These are phyloP conservation scores for Thunnus thynnus DNA, from an alignment of 2,113 vertebrate species.

Conservation along the genomic window DNA sequence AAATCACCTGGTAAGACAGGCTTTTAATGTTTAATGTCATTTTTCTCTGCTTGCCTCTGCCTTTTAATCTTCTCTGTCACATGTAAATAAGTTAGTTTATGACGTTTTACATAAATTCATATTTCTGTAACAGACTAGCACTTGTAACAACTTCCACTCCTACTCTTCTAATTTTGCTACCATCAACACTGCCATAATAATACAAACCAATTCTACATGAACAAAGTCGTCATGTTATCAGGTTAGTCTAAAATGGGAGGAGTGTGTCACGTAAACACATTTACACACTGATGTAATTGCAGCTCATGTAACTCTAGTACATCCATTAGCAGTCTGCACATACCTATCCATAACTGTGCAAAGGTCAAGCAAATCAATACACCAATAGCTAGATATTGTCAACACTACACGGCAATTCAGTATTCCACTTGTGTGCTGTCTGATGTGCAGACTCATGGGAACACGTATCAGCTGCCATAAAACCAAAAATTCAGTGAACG, in stretches of 20 bases:
- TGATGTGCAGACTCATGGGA: conserved; percentile 17
- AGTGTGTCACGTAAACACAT: conserved; percentile 16
- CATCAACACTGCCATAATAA: not conserved
- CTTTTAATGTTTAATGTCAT: conserved; percentile 14
- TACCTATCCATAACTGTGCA: conserved; percentile 58
- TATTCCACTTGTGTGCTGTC: conserved; percentile 45
- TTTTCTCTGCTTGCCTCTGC: conserved; percentile 12
- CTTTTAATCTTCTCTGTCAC: not conserved
- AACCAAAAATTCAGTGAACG: conserved; percentile 14
- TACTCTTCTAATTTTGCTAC: not conserved
- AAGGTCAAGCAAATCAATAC: conserved; percentile 77
- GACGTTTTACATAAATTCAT: not conserved
- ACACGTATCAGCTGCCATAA: not conserved
- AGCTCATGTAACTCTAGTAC: conserved; percentile 45
- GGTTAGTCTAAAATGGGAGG: conserved; percentile 1
- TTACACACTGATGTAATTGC: conserved; percentile 41
- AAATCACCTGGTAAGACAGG: conserved; percentile 14
- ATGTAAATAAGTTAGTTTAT: not conserved
- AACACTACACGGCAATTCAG: conserved; percentile 55
- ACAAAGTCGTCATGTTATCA: not conserved
- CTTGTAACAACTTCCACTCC: not conserved
- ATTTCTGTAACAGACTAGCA: not conserved
- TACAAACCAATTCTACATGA: conserved; percentile 9
- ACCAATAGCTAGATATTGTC: conserved; percentile 54
- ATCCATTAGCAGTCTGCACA: conserved; percentile 68